A percentile compares a stretch with the other conserved stretches of the same genome.
Conservation (phyloP, 1,140 invertebrate species). For the Stenopsyche tienmushanensis region DNA sequence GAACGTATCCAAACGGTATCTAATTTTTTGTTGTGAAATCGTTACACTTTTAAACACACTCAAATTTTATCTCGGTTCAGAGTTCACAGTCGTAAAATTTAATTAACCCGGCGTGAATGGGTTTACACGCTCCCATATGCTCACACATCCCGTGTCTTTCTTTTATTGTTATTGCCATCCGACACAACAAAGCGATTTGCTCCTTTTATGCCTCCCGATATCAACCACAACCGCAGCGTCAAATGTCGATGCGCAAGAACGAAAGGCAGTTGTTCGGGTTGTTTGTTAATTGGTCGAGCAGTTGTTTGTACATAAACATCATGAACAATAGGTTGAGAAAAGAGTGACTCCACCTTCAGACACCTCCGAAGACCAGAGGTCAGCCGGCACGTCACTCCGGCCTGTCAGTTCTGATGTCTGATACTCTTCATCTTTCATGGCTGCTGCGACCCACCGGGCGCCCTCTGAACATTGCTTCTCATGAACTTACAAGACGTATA, state of each 20-base stretch:
- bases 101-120: slow-evolving; percentile 16
- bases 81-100: slow-evolving; percentile 29
- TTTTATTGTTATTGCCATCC: no score
- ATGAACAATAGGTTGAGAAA: neutral
- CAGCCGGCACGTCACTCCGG: slow-evolving; percentile 4
- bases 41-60: slow-evolving; percentile 8
- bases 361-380: neutral
- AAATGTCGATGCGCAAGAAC: no score
- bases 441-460: neutral
- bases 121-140: no score
- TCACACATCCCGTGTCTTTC: no score
- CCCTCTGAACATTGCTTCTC: neutral
- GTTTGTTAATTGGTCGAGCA: neutral
- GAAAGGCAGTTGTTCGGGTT: no score
- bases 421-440: neutral
- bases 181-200: no score
- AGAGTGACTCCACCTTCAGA: neutral
- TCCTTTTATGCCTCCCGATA: no score
- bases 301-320: neutral
- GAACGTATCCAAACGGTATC: slow-evolving; percentile 27
- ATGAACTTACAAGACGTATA: neutral
- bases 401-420: slow-evolving; percentile 1
- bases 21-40: slow-evolving; percentile 14
- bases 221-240: no score
- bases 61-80: slow-evolving; percentile 21